Evolutionary conservation across 2,888 invertebrate species (phyloP).

Genomic region (Eurois occulta): DNA sequence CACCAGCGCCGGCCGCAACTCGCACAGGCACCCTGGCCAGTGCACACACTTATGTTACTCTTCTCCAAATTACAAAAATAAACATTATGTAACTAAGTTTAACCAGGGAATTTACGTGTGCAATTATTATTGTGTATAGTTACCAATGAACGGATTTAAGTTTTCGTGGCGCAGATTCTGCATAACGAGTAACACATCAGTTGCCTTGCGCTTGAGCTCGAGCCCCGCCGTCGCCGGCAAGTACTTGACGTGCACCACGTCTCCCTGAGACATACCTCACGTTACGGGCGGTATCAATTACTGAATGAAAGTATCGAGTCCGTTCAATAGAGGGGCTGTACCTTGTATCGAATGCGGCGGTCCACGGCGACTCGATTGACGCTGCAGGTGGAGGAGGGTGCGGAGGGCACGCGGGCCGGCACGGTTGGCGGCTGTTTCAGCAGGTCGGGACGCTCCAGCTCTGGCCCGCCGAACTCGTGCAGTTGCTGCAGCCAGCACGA

Average conservation of each 20-base stretch:
- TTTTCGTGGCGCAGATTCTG: conserved; percentile 97
- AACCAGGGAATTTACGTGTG: neutral
- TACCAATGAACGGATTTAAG: conserved; percentile 95
- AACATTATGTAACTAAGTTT: no score
- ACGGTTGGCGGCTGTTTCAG: conserved; percentile 92
- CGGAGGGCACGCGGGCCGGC: conserved; percentile 76
- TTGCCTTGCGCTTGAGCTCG: conserved; percentile 95
- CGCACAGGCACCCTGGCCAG: conserved; percentile 93
- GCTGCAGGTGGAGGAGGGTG: conserved; percentile 89
- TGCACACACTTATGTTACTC: conserved; percentile 1
- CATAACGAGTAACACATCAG: conserved; percentile 94
- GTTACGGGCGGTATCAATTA: neutral
- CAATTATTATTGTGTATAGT: conserved; percentile 17
- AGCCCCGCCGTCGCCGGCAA: conserved; percentile 91
- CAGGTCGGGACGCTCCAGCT: conserved; percentile 96
- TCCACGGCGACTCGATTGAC: conserved; percentile 89
- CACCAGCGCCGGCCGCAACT: conserved; percentile 95
- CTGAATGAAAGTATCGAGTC: neutral
- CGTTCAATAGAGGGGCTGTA: neutral
- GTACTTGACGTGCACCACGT: conserved; percentile 96
- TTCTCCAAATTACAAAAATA: neutral
- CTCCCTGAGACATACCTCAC: conserved; percentile 92
- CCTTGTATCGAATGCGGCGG: conserved; percentile 95
- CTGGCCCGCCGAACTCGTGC: conserved; percentile 95
- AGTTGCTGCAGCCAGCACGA: conserved; percentile 96